Conservation (phyloP, 2,888 invertebrate species). For the Steromphala cineraria region DNA sequence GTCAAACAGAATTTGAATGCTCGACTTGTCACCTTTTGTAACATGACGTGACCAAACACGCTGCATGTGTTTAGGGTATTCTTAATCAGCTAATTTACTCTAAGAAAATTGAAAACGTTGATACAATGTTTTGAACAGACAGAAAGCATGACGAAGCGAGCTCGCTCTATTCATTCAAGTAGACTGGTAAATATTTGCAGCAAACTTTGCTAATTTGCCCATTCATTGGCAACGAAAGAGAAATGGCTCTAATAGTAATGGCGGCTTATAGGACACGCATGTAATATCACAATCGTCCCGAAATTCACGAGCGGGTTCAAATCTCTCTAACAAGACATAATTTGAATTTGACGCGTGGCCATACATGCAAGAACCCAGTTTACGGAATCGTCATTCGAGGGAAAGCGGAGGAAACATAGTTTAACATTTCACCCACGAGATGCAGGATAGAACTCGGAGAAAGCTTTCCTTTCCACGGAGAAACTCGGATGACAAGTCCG, state of each 20-base stretch:
- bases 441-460: background rate
- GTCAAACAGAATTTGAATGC: background rate
- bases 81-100: constrained; percentile 12
- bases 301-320: constrained; percentile 23
- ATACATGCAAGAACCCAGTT: constrained; percentile 10
- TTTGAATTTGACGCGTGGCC: constrained; percentile 16
- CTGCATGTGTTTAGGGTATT: constrained; percentile 6
- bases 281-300: constrained; percentile 10
- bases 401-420: background rate
- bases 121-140: constrained; percentile 1
- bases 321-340: constrained; percentile 11
- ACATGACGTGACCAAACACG: background rate
- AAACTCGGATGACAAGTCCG: background rate
- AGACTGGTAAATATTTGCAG: constrained; percentile 26
- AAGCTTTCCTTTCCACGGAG: constrained; percentile 1
- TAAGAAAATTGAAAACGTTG: background rate
- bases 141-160: constrained; percentile 8
- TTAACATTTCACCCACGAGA: background rate
- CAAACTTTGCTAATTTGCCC: constrained; percentile 28
- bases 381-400: background rate
- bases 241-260: constrained; percentile 16
- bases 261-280: background rate
- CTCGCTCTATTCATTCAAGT: constrained; percentile 16
- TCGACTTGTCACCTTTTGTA: background rate
- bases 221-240: constrained; percentile 6